Conservation (phyloP, 2,797 vertebrate genomes). For the Scomberomorus guttatus region DNA sequence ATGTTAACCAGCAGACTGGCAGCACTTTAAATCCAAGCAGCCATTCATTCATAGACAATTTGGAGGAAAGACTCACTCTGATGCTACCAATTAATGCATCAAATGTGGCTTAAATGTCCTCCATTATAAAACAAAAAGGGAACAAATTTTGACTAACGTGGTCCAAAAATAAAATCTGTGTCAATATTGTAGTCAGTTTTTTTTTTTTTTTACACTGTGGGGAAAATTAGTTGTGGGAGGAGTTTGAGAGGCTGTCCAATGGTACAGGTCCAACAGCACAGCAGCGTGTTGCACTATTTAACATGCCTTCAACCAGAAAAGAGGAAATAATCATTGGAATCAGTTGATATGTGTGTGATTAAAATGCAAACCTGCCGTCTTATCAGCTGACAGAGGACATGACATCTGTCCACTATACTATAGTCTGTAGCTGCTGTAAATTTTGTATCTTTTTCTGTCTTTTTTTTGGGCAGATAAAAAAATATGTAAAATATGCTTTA, state of each 20-base stretch:
- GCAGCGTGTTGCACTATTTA: not conserved
- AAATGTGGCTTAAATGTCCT: not conserved
- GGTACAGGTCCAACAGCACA: slow-evolving; percentile 7
- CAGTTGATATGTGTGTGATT: not conserved
- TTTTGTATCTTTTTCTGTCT: not conserved
- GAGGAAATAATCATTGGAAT: slow-evolving; percentile 6
- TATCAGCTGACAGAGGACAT: not conserved
- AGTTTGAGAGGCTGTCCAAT: not conserved
- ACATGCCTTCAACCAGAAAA: not conserved
- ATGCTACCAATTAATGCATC: not conserved
- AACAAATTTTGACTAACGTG: not conserved
- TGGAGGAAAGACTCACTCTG: not conserved
- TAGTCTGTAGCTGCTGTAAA: too few relatives aligned
- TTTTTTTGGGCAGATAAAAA: not conserved
- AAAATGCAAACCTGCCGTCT: slow-evolving; percentile 2
- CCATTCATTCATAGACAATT: not conserved
- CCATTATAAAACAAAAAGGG: not conserved
- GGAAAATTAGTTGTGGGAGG: not conserved
- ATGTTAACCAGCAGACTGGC: not conserved
- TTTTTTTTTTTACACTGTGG: slow-evolving; percentile 16
- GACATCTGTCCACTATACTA: too few relatives aligned
- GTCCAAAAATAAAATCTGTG: not conserved
- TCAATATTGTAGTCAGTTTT: not conserved
- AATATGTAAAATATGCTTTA: not conserved
- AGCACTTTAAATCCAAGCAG: not conserved